Percentiles rank a stretch among this genome's conserved stretches.
Conservation (phyloP, 2,888 invertebrate species). For the Amiota communis region DNA sequence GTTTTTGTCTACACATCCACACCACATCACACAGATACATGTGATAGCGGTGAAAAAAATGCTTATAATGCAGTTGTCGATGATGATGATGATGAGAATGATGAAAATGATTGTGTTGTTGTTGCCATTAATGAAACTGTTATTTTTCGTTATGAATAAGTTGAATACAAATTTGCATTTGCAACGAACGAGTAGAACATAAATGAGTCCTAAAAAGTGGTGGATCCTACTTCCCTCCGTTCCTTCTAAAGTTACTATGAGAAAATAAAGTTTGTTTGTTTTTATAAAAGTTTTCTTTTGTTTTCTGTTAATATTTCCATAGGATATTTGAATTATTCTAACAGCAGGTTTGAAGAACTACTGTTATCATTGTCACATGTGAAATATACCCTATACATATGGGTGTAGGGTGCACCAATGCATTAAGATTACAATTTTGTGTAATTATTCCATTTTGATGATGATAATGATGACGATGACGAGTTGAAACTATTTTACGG, state of each 20-base stretch:
- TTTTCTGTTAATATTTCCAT: too few relatives aligned
- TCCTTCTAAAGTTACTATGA: neutral
- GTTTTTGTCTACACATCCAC: constrained; percentile 44
- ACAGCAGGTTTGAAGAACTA: too few relatives aligned
- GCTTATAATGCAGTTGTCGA: too few relatives aligned
- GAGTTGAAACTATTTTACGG: neutral
- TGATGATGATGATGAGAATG: neutral
- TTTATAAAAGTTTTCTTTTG: too few relatives aligned
- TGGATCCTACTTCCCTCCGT: neutral
- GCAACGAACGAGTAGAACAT: too few relatives aligned
- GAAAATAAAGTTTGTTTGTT: too few relatives aligned
- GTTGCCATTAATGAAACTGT: constrained; percentile 15
- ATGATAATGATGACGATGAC: constrained; percentile 38
- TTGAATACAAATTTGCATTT: neutral
- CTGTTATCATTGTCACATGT: too few relatives aligned
- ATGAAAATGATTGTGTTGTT: constrained; percentile 28
- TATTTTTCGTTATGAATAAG: constrained; percentile 13
- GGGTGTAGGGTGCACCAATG: constrained; percentile 7
- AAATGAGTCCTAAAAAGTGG: too few relatives aligned
- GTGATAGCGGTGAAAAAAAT: neutral
- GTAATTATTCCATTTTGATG: constrained; percentile 65
- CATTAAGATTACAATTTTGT: constrained; percentile 64
- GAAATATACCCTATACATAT: too few relatives aligned
- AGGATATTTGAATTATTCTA: too few relatives aligned
- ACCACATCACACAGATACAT: constrained; percentile 20